Conservation (phyloP, 2,797 vertebrate species). For the Phaenicophaeus curvirostris region DNA sequence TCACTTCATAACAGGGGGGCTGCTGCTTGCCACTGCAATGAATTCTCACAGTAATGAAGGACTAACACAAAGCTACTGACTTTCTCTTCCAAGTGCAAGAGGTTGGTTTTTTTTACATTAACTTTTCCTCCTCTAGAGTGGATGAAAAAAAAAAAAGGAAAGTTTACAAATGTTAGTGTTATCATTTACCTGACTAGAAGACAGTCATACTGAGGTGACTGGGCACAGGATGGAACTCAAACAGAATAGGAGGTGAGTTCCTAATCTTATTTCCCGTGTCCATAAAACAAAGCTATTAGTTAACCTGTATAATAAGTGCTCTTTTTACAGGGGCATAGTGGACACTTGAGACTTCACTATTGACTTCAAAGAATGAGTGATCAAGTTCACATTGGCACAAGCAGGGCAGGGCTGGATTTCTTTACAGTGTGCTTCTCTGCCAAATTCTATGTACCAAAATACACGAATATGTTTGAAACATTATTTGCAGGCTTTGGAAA, state of each 20-base stretch:
- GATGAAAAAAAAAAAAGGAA: neutral
- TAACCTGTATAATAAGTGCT: neutral
- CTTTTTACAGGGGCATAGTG: neutral
- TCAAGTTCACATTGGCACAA: neutral
- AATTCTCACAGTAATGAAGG: neutral
- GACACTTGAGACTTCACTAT: neutral
- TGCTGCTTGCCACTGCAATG: neutral
- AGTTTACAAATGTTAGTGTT: neutral
- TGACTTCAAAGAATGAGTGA: neutral
- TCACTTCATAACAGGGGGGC: neutral
- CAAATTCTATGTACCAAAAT: neutral
- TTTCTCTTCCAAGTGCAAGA: neutral
- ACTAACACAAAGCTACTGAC: neutral
- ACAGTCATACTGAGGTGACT: neutral
- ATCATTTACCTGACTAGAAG: neutral
- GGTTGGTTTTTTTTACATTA: neutral
- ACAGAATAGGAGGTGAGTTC: neutral
- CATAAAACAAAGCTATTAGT: slow-evolving; percentile 17
- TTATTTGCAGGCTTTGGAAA: neutral
- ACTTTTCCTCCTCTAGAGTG: neutral
- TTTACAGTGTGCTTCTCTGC: neutral
- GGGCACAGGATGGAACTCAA: neutral
- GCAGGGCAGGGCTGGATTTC: neutral
- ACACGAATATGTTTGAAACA: neutral
- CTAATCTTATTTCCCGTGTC: neutral